Base-by-base conservation (phyloP, 2,113 vertebrate species). In the Neopipo cinnamomea region DNA sequence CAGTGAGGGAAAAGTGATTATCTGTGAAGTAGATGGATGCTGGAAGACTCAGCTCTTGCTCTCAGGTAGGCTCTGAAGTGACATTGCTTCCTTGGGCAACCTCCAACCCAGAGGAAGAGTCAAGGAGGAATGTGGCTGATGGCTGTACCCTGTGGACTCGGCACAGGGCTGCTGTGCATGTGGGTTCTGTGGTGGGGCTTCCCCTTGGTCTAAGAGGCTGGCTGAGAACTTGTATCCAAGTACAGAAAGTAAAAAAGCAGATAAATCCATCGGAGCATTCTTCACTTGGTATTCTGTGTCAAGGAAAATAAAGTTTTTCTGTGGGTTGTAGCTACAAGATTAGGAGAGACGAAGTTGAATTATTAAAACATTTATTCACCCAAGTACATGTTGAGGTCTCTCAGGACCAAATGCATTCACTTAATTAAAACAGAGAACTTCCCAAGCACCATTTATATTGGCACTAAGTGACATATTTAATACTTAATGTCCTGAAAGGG, bases 401-500 rank as follows among this genome's bases (percentile, higher is more conserved):
- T 4, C 11, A 93, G 89, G 88, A 93, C 47, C 68, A 84, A 79
- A 91, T 11, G 7, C 55, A 95, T 74, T 41, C 30, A 50, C 71
- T 95, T 86, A 84, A 95, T 96, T 96, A 95, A 90, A 96, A 86
- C 53, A 79, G 37, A 88, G 76, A 72, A 53, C 46, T 94, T 95
- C 39, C 46, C n/a, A 73, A 88, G 77, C 61, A 84, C 70, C 66
- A 58, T 95, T 95, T 94, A 55, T 89, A 80, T 67, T 77, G 55
- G 39, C 62, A n/a, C 58, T 90, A 93, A 91, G 81, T 80, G 87
- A 85, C 89, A 93, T 76, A 55, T 86, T 90, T 85, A 96, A 90
- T 92, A 84, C 66, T 94, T 72, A 6, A 6, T 9, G 56, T 92
- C 68, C 70, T 87, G 63, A 88, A 93, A 81, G 42, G 75, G 90